Evolutionary conservation across 2,797 vertebrate genomes (phyloP).

Genomic region (Sphenopsis melanotis): DNA sequence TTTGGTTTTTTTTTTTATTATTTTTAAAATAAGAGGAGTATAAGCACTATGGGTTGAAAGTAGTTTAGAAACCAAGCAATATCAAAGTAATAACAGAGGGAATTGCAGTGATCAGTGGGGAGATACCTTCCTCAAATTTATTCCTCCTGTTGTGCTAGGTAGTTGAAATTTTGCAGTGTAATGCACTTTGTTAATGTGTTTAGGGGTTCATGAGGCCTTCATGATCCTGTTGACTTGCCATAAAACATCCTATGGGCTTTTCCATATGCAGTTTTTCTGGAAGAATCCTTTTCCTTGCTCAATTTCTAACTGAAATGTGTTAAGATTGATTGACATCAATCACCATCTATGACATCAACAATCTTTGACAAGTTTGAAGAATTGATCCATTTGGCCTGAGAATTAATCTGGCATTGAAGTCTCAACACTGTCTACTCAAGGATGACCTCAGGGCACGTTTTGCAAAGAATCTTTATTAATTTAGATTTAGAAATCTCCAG

Average conservation of each 20-base stretch:
- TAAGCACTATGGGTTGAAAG: neutral
- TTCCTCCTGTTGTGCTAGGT: neutral
- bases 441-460: neutral
- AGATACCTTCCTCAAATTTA: neutral
- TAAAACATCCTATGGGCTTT: neutral
- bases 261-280: neutral
- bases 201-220: neutral
- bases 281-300: neutral
- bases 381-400: neutral
- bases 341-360: neutral
- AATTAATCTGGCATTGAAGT: neutral
- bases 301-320: neutral
- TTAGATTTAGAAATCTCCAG: neutral
- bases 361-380: neutral
- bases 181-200: neutral
- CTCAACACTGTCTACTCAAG: neutral
- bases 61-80: neutral
- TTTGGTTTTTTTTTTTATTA: accelerated
- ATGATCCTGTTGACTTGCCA: neutral
- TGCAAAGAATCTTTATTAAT: neutral
- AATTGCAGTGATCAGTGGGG: neutral
- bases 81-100: neutral
- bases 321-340: neutral
- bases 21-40: neutral
- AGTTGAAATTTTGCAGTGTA: neutral